phyloP scores from a whole-genome alignment of 23 tunicate species.

The Oikopleura vanhoeffeni region DNA sequence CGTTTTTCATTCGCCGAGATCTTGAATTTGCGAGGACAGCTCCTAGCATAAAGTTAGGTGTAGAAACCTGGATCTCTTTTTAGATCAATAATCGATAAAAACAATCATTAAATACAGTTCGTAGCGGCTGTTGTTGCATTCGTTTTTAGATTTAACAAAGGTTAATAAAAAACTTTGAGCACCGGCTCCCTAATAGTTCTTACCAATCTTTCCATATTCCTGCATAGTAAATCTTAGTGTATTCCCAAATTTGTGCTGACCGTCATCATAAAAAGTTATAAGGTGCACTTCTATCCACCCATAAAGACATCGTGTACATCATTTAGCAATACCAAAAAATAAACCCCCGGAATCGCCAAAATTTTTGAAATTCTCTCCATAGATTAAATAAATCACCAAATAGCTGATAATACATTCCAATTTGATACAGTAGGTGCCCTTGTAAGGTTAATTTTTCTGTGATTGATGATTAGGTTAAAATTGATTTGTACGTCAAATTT shows the following conservation, averaged over 20 bases:
- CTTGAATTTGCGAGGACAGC: no score
- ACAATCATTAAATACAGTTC: no score
- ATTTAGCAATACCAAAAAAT: slow-evolving; percentile 1
- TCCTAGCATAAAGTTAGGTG: no score
- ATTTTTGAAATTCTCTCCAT: neutral
- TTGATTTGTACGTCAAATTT: no score
- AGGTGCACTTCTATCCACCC: neutral
- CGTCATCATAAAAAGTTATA: neutral
- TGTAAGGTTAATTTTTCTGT: neutral
- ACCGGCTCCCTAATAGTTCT: neutral
- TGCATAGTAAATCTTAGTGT: neutral
- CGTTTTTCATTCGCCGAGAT: no score
- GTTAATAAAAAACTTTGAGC: neutral
- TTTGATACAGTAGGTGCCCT: neutral
- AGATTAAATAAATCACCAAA: neutral
- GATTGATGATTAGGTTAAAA: no score
- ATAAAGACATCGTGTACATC: slow-evolving; percentile 1
- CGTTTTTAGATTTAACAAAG: no score
- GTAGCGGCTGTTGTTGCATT: no score
- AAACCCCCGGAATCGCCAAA: neutral
- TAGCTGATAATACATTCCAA: neutral
- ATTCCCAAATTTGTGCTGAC: neutral
- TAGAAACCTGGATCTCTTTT: no score
- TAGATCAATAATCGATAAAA: no score
- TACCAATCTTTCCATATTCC: neutral